A percentile compares a stretch with the other conserved stretches of the same genome.
Evolutionary conservation across 2,113 vertebrate genomes (phyloP).

Genomic region (Oenanthe oenanthe): DNA sequence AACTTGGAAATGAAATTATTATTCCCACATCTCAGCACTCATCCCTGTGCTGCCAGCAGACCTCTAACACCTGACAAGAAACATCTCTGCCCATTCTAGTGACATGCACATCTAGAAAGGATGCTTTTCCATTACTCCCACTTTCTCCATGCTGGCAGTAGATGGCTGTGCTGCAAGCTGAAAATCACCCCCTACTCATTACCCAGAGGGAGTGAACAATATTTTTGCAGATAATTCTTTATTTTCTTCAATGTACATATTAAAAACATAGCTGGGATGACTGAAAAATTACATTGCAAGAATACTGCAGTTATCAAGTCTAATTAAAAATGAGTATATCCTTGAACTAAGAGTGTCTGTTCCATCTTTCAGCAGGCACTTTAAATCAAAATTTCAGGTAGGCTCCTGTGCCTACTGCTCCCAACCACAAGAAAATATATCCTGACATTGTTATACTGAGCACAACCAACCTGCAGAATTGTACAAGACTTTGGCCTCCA

Average conservation of each 20-base stretch:
- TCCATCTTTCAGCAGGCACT: not conserved
- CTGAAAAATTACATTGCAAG: not conserved
- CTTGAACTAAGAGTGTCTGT: not conserved
- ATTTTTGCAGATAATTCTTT: not conserved
- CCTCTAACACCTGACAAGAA: slow-evolving; percentile 19
- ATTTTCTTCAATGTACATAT: not conserved
- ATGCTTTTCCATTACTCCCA: slow-evolving; percentile 1
- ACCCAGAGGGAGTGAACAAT: not conserved
- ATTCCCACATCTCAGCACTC: not conserved
- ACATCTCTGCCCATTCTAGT: not conserved
- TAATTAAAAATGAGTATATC: not conserved
- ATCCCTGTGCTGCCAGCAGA: slow-evolving; percentile 7
- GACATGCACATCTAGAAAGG: not conserved
- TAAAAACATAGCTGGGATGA: not conserved
- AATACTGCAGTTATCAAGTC: not conserved
- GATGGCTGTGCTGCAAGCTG: not conserved
- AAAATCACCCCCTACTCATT: not conserved
- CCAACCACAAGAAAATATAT: not conserved
- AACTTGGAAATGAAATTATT: not conserved
- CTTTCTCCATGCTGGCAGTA: not conserved
- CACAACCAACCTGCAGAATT: not conserved
- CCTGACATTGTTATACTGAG: not conserved
- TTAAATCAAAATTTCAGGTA: not conserved
- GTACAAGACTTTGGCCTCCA: not conserved
- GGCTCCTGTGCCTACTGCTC: not conserved